Conservation (phyloP, 1,140 invertebrate species). For the Plectrocnemia conspersa region DNA sequence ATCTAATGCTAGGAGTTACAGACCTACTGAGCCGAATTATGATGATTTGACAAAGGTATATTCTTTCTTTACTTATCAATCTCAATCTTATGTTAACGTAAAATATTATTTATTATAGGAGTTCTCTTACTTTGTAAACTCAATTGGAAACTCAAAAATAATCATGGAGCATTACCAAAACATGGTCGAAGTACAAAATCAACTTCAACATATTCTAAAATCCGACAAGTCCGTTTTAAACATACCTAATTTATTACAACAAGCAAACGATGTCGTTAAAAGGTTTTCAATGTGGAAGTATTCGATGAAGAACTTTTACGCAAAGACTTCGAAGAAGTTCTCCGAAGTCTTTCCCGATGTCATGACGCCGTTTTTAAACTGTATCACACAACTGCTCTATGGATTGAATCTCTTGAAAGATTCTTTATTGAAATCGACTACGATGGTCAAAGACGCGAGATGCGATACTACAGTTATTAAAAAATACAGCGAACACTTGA, state of each 20-base stretch:
- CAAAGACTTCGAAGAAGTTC: slow-evolving; percentile 52
- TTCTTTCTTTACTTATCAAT: slow-evolving; percentile 1
- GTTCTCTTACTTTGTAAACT: slow-evolving; percentile 46
- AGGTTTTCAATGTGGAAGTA: slow-evolving; percentile 54
- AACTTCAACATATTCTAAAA: too few species aligned
- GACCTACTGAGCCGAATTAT: slow-evolving; percentile 43
- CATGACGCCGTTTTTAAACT: slow-evolving; percentile 56
- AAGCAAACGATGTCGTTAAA: slow-evolving; percentile 42
- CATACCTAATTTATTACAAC: slow-evolving; percentile 23
- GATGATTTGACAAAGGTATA: slow-evolving; percentile 39
- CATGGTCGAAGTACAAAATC: slow-evolving; percentile 37
- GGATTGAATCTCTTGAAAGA: slow-evolving; percentile 52
- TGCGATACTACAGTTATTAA: slow-evolving; percentile 6
- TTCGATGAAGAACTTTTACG: slow-evolving; percentile 54
- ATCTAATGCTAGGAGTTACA: slow-evolving; percentile 44
- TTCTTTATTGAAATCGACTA: slow-evolving; percentile 42
- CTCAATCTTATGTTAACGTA: slow-evolving; percentile 1
- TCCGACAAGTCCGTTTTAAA: neutral
- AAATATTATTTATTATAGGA: slow-evolving; percentile 40
- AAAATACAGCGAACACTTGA: slow-evolving; percentile 22
- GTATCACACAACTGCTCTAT: slow-evolving; percentile 57
- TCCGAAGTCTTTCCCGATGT: slow-evolving; percentile 63
- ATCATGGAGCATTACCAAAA: slow-evolving; percentile 37
- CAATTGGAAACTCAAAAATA: slow-evolving; percentile 41
- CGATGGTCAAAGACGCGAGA: slow-evolving; percentile 34